phyloP scores from a whole-genome alignment of 1,140 invertebrate species.

The Cephus cinctus region DNA sequence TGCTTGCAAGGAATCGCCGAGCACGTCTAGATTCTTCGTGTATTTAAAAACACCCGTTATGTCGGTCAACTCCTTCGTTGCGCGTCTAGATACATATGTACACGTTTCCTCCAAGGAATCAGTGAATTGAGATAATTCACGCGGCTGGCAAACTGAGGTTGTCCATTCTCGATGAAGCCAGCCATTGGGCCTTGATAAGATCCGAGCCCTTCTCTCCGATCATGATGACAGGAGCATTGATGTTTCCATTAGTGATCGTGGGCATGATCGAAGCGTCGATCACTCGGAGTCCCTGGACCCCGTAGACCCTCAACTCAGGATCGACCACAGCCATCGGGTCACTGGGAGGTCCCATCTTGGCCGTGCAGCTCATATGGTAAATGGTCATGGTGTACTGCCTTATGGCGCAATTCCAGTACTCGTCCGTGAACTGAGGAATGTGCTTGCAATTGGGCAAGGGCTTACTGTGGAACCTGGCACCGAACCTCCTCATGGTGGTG shows the following conservation, averaged over 20 bases:
- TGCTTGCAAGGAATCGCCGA: too few species aligned
- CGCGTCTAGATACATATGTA: too few species aligned
- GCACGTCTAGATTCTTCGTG: too few species aligned
- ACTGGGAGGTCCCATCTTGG: conserved; percentile 78
- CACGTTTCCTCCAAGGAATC: too few species aligned
- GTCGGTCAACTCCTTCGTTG: too few species aligned
- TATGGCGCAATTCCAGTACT: conserved; percentile 80
- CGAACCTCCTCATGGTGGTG: conserved; percentile 70
- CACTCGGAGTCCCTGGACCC: conserved; percentile 71
- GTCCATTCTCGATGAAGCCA: conserved; percentile 35
- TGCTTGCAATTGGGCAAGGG: conserved; percentile 79
- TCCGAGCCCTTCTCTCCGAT: conserved; percentile 91
- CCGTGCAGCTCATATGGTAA: conserved; percentile 80
- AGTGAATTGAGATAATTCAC: too few species aligned
- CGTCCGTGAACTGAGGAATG: conserved; percentile 72
- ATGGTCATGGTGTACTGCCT: conserved; percentile 84
- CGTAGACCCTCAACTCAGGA: conserved; percentile 73
- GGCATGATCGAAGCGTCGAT: conserved; percentile 84
- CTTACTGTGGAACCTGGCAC: conserved; percentile 70
- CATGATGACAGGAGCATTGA: conserved; percentile 87
- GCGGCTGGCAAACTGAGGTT: neutral
- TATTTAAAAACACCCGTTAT: too few species aligned
- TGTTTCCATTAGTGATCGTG: conserved; percentile 78
- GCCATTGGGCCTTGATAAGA: conserved; percentile 75
- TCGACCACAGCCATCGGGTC: conserved; percentile 84